Conservation (phyloP, 2,113 vertebrate species). For the Manacus vitellinus region DNA sequence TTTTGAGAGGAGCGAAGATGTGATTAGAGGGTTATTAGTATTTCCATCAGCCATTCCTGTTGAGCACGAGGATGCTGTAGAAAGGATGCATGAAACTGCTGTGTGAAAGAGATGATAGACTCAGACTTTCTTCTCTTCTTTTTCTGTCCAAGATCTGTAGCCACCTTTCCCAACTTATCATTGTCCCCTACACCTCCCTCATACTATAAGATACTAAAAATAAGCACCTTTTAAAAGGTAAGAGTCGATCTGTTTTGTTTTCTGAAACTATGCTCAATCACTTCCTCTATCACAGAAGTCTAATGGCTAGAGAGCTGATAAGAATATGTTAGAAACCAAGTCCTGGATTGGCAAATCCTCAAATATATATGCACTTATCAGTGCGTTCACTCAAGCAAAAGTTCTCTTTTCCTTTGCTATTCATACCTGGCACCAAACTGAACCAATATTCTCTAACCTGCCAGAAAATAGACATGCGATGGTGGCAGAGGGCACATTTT, state of each 20-base stretch:
- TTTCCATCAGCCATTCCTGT: background rate
- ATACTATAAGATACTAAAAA: background rate
- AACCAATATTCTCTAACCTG: background rate
- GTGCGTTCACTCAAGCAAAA: background rate
- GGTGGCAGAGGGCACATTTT: background rate
- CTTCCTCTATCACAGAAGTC: background rate
- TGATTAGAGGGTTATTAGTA: background rate
- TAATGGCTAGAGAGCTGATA: background rate
- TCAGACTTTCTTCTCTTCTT: background rate
- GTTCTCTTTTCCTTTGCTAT: background rate
- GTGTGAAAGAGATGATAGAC: background rate
- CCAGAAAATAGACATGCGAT: background rate
- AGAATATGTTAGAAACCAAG: background rate
- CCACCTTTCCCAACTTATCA: background rate
- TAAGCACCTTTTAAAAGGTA: background rate
- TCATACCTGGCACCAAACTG: background rate
- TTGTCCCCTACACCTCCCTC: background rate
- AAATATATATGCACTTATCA: background rate
- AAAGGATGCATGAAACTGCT: background rate
- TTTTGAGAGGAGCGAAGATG: background rate
- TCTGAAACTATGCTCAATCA: background rate
- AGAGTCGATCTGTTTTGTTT: background rate
- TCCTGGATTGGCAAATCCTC: background rate
- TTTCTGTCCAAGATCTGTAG: background rate
- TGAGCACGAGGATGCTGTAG: background rate